Percentiles rank a stretch among this genome's conserved stretches.
Conservation (phyloP, 2,888 invertebrate genomes). For the Himalopsyche tibetana region DNA sequence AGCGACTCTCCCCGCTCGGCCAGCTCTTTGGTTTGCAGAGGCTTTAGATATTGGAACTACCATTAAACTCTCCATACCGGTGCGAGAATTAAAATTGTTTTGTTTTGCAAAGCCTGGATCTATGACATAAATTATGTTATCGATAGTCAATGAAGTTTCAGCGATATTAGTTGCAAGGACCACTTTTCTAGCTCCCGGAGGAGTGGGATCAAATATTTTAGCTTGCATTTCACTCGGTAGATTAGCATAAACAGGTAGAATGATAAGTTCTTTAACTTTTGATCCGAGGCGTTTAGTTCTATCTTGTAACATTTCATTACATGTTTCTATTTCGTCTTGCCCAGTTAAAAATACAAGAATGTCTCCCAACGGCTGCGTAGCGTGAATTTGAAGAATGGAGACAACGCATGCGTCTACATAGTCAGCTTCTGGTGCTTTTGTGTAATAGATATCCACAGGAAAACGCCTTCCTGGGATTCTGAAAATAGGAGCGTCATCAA, state of each 20-base stretch:
- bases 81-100: conserved; percentile 97
- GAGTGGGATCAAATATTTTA: conserved; percentile 98
- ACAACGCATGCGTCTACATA: conserved; percentile 99
- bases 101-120: conserved; percentile 99
- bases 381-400: conserved; percentile 97
- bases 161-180: conserved; percentile 99
- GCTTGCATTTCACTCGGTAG: conserved; percentile 99
- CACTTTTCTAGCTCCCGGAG: conserved; percentile 96
- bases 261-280: conserved; percentile 93
- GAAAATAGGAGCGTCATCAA: conserved; percentile 99
- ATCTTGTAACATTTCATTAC: conserved; percentile 92
- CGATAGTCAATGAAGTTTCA: conserved; percentile 98
- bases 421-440: conserved; percentile 99
- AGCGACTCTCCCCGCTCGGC: conserved; percentile 95
- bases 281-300: conserved; percentile 93
- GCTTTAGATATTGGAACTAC: conserved; percentile 99
- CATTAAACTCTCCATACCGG: conserved; percentile 98
- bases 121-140: conserved; percentile 98
- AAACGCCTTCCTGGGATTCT: conserved; percentile 97
- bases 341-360: conserved; percentile 97
- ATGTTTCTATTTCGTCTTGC: conserved; percentile 93
- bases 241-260: conserved; percentile 98
- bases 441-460: conserved; percentile 99
- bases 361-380: conserved; percentile 97
- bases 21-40: conserved; percentile 98